A percentile compares a stretch with the other conserved stretches of the same genome.
These are phyloP conservation scores for Channa argus DNA, from an alignment of 2,113 vertebrate genomes.

Conservation along the genomic window DNA sequence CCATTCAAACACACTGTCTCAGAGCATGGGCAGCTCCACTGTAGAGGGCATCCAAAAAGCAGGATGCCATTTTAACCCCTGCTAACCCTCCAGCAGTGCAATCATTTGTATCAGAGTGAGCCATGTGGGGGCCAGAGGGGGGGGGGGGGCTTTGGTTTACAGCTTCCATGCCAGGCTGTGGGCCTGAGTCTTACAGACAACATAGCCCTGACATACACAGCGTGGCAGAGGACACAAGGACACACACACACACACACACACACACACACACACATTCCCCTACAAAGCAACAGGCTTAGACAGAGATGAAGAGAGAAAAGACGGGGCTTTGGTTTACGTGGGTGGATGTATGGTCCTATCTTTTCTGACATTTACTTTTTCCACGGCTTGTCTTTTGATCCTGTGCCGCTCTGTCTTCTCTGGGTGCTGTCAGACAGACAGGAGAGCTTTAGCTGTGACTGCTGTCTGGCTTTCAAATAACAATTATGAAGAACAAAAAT, in stretches of 20 bases:
- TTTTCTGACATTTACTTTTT: conserved; percentile 67
- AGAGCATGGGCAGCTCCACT: conserved; percentile 51
- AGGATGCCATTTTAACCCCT: conserved; percentile 70
- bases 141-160: conserved; percentile 64
- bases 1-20: conserved; percentile 48
- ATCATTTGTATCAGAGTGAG: conserved; percentile 51
- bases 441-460: conserved; percentile 30
- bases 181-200: conserved; percentile 49
- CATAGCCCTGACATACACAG: conserved; percentile 49
- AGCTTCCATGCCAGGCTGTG: conserved; percentile 64
- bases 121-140: conserved; percentile 39
- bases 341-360: conserved; percentile 66
- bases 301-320: conserved; percentile 55
- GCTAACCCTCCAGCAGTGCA: conserved; percentile 54
- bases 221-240: conserved; percentile 37
- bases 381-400: conserved; percentile 66
- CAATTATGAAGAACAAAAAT: conserved; percentile 17
- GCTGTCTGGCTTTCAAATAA: conserved; percentile 41
- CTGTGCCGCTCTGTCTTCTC: conserved; percentile 16
- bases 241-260: conserved; percentile 45
- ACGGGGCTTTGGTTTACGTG: conserved; percentile 57
- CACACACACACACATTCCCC: conserved; percentile 44
- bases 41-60: conserved; percentile 27
- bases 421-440: conserved; percentile 30
- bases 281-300: conserved; percentile 54